phyloP scores from a whole-genome alignment of 2,888 invertebrate genomes.

The Yponomeuta evonymella region DNA sequence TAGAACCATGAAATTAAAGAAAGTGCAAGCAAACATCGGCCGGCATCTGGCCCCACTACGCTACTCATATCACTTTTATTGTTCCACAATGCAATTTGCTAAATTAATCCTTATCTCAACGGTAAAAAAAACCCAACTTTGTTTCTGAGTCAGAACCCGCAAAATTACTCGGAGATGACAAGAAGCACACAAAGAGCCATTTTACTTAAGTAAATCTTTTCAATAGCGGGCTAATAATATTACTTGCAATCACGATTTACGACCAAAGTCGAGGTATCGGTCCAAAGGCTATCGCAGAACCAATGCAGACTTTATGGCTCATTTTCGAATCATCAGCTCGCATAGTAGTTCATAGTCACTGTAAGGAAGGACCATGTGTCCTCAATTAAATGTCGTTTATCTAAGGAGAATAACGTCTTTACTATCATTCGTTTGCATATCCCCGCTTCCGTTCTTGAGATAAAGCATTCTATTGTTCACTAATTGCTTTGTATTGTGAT shows the following conservation, averaged over 20 bases:
- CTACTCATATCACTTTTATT: not conserved
- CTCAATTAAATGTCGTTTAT: constrained; percentile 24
- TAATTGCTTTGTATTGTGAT: not conserved
- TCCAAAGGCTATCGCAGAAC: constrained; percentile 46
- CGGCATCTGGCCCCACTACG: not conserved
- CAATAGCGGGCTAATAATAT: constrained; percentile 20
- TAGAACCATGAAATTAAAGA: not conserved
- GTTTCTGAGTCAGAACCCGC: not conserved
- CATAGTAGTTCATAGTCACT: constrained; percentile 23
- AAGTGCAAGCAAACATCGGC: not conserved
- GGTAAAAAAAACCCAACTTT: not conserved
- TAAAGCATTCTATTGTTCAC: not conserved
- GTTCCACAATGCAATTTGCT: not conserved
- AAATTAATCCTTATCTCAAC: not conserved
- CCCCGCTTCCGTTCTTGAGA: constrained; percentile 21
- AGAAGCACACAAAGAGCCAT: not conserved
- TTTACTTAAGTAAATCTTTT: not conserved
- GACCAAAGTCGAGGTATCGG: constrained; percentile 37
- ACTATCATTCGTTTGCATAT: constrained; percentile 20
- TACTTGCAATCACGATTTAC: constrained; percentile 33
- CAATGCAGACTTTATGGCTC: constrained; percentile 32
- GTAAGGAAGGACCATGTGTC: constrained; percentile 29
- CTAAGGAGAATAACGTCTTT: constrained; percentile 20
- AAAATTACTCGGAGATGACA: not conserved
- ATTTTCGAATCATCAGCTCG: constrained; percentile 25